These are phyloP conservation scores for Hafferia zeledoni DNA, from an alignment of 2,797 vertebrate species.

Conservation along the genomic window DNA sequence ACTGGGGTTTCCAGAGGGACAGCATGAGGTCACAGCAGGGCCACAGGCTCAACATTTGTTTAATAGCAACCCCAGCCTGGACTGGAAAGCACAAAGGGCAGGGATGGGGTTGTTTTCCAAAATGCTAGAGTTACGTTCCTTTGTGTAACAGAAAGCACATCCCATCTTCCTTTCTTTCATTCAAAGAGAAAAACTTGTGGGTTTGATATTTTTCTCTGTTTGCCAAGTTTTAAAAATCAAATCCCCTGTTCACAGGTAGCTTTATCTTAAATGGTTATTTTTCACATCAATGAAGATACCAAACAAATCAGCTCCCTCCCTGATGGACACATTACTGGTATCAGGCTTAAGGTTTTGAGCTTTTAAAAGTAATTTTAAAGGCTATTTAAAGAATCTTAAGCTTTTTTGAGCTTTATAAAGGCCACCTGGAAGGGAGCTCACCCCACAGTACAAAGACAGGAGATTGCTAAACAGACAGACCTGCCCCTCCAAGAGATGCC, in stretches of 20 bases:
- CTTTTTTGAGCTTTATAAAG: background rate
- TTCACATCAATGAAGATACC: background rate
- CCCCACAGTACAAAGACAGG: too few species aligned
- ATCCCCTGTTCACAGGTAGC: background rate
- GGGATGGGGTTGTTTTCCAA: background rate
- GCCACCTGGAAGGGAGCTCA: background rate
- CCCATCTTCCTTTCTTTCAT: background rate
- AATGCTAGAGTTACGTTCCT: background rate
- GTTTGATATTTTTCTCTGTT: fast-evolving
- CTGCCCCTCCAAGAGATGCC: background rate
- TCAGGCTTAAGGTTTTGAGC: background rate
- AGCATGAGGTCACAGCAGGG: background rate
- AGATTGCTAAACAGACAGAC: background rate
- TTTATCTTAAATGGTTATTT: background rate
- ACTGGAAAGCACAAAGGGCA: background rate
- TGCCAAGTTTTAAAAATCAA: background rate
- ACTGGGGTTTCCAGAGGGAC: background rate
- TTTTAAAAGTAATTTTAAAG: background rate
- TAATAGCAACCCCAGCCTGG: background rate
- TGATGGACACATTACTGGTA: background rate
- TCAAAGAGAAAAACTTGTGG: background rate
- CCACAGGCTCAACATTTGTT: background rate
- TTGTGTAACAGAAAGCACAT: background rate
- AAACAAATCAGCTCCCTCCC: background rate
- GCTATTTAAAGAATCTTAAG: background rate